Evolutionary conservation across 2,888 invertebrate species (phyloP), one percentile per base, ranked within the genome.

Genomic region (Aspidiotus destructor): DNA sequence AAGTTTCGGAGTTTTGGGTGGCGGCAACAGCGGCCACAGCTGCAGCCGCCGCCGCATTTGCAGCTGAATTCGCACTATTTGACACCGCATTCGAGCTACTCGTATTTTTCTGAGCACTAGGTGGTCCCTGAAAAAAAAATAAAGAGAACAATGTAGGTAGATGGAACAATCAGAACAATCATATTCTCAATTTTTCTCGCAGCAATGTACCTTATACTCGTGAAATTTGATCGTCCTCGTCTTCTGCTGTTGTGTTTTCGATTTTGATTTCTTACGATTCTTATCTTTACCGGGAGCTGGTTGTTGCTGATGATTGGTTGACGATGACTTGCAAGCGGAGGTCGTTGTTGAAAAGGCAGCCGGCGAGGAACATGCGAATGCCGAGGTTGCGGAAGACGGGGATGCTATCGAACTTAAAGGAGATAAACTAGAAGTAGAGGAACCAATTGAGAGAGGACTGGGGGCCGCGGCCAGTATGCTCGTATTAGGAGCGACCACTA

Each of bases 201-300:
- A 11, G n/a, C 2, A n/a, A 48, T 2, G 44, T 62, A 69, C 69
- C 40, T 92, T 92, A 78, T 93, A 92, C 79, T 97, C 97, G 79
- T 97, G 96, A 79, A 97, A 97, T 80, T 97, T 97, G 75, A 97
- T 95, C 68, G 90, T 89, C 73, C 90, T 84, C 17, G 89, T 83
- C 78, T 92, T 92, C 1, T 89, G 86, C 69, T 85, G 83, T 40
- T 84, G 84, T 41, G 68, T 72, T 78, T 91, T 91, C 54, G 86
- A 86, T 77, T 91, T 91, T 17, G 85, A 85, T 77, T 90, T 90
- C 77, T 90, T 92, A 75, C 84, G 79, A 76, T 88, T 90, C 79
- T 85, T 89, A 79, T 89, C 89, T 73, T 86, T 89, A 70, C 87
- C 88, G 57, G 82, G 84, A 16, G 82, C 82, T 58, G 77, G 77